phyloP scores from a whole-genome alignment of 53 echinoderm and acorn worm species.

The Antedon mediterranea region DNA sequence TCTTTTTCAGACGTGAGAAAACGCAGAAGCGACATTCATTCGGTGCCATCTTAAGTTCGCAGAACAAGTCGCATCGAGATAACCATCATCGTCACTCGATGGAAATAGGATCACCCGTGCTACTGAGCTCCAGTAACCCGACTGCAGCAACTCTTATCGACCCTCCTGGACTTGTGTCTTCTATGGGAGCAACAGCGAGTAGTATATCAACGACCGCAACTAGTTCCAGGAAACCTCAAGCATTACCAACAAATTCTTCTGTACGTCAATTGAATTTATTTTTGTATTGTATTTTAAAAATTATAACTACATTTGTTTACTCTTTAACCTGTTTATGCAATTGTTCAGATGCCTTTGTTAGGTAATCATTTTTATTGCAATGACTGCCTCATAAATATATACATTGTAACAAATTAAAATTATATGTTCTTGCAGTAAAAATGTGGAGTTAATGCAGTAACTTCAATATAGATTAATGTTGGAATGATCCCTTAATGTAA shows the following conservation, averaged over 20 bases:
- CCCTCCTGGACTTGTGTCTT: conserved; percentile 5
- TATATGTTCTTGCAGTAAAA: too few relatives aligned
- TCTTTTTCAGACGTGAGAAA: not conserved
- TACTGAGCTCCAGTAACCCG: conserved; percentile 76
- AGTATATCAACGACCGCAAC: not conserved
- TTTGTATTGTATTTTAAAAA: too few relatives aligned
- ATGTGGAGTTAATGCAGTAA: too few relatives aligned
- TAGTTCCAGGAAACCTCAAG: not conserved
- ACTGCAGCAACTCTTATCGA: conserved; percentile 72
- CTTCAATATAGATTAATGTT: too few relatives aligned
- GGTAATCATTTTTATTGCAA: too few relatives aligned
- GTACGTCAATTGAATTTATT: not conserved
- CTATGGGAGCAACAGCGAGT: conserved; percentile 2
- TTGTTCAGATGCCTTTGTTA: too few relatives aligned
- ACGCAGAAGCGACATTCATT: conserved; percentile 20
- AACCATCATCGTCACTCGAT: conserved; percentile 52
- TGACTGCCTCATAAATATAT: too few relatives aligned
- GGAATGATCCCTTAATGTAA: too few relatives aligned
- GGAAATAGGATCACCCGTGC: conserved; percentile 91
- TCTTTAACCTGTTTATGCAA: too few relatives aligned
- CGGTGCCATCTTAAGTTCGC: conserved; percentile 1
- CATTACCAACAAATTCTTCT: not conserved
- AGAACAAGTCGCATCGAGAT: not conserved
- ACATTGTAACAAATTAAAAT: too few relatives aligned
- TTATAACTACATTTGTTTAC: too few relatives aligned